phyloP scores from a whole-genome alignment of 2,888 invertebrate genomes.

The Graphium colonna region DNA sequence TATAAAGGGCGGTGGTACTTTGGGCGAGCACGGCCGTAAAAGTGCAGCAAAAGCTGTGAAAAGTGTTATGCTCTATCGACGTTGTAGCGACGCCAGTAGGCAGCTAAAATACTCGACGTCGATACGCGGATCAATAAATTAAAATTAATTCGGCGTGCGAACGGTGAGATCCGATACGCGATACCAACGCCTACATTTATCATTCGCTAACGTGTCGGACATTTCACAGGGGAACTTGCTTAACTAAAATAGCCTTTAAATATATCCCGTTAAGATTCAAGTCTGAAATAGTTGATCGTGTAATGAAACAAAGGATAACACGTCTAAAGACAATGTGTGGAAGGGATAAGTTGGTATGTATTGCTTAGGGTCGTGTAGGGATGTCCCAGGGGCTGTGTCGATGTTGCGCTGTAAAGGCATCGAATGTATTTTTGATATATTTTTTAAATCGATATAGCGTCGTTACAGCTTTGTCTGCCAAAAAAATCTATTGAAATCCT shows the following conservation, averaged over 20 bases:
- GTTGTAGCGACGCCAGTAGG: slow-evolving; percentile 61
- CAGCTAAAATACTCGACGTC: slow-evolving; percentile 74
- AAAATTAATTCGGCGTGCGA: slow-evolving; percentile 81
- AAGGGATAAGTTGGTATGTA: slow-evolving; percentile 65
- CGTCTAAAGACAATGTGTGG: slow-evolving; percentile 66
- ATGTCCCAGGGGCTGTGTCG: slow-evolving; percentile 12
- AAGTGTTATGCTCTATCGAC: no score
- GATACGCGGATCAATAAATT: slow-evolving; percentile 79
- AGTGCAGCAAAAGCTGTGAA: no score
- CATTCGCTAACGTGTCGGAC: slow-evolving; percentile 79
- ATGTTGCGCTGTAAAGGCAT: background rate
- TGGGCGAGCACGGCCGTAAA: no score
- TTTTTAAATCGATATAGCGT: no score
- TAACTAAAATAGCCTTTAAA: slow-evolving; percentile 61
- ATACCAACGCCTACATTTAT: slow-evolving; percentile 80
- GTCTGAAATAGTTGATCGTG: slow-evolving; percentile 49
- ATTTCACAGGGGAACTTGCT: slow-evolving; percentile 64
- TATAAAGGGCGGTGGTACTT: no score
- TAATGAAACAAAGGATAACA: slow-evolving; percentile 74
- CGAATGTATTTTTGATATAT: no score
- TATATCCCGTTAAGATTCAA: slow-evolving; percentile 51
- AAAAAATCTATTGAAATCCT: no score
- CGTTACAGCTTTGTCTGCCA: no score
- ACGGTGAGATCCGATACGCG: slow-evolving; percentile 78
- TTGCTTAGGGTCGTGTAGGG: slow-evolving; percentile 27